Conservation (phyloP, 2,113 vertebrate genomes). For the Dissostichus mawsoni region DNA sequence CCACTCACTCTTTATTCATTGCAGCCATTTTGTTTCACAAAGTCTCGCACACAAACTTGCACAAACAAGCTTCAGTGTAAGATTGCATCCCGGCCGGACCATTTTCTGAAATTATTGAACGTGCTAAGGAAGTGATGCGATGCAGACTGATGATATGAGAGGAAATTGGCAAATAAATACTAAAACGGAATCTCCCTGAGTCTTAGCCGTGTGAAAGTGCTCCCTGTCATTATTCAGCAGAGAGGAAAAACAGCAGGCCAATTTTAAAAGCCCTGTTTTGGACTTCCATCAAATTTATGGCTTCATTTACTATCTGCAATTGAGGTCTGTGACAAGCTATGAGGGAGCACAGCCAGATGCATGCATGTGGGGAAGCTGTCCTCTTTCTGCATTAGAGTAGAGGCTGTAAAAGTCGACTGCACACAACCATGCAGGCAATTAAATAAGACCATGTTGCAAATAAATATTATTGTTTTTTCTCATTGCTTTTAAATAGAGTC, state of each 20-base stretch:
- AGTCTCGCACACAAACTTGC: conserved; percentile 18
- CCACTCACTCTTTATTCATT: conserved; percentile 71
- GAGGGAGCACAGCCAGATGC: conserved; percentile 53
- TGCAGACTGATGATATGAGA: conserved; percentile 62
- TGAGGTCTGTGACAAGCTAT: conserved; percentile 68
- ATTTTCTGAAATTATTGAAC: conserved; percentile 65
- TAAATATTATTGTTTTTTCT: neutral
- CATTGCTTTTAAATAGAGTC: conserved; percentile 19
- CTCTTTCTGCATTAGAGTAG: conserved; percentile 33
- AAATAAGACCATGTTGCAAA: conserved; percentile 33
- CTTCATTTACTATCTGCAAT: conserved; percentile 73
- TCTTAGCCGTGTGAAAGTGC: conserved; percentile 52
- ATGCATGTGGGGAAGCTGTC: conserved; percentile 20
- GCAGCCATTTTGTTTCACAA: conserved; percentile 74
- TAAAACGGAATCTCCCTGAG: conserved; percentile 43
- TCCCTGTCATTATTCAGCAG: conserved; percentile 61
- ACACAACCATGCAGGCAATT: conserved; percentile 20
- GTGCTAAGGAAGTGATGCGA: conserved; percentile 55
- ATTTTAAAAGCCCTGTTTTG: conserved; percentile 72
- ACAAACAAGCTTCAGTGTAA: conserved; percentile 31
- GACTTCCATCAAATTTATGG: conserved; percentile 72
- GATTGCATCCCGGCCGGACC: conserved; percentile 54
- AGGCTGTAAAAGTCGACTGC: conserved; percentile 44
- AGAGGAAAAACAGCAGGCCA: conserved; percentile 56
- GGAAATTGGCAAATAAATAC: conserved; percentile 69